Base-by-base conservation (phyloP, 2,888 invertebrate species). In the Meandrusa payeni region DNA sequence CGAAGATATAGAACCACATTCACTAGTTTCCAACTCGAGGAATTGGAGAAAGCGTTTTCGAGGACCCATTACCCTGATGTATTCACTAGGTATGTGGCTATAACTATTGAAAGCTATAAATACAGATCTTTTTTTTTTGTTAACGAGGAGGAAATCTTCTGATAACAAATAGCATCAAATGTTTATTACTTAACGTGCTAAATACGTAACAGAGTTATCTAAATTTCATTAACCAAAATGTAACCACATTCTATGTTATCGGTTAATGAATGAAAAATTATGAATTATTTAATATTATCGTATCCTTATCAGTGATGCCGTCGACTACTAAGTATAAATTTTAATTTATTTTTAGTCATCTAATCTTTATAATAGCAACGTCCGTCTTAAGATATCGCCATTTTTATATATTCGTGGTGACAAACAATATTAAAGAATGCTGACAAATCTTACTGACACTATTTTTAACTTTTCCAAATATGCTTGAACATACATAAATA, bases 41-140 rank as follows among this genome's bases (percentile, higher is more conserved):
- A 98, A 76, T 80, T 98, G 60, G 98, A 98, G 81, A 98, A 98
- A 71, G 97, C 98, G 0, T 98, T 98, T 85, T 95, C 97, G 1
- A 93, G 97, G 70, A 98, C 98, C 6, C 98, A 98, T 78, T 98
- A 98, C 76, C 98, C 98, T 20, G 98, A 98, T 79, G 98, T 98
- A 1, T 98, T 98, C 83, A 98, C 98, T 27, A 94, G 96, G 96
- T 96, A 66, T 83, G 87, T 57, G 5, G n/a, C n/a, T n/a, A n/a
- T n/a, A n/a, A n/a, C n/a, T n/a, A n/a, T n/a, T n/a, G n/a, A n/a
- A n/a, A n/a, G n/a, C n/a, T n/a, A n/a, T n/a, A n/a, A n/a, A n/a
- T n/a, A n/a, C n/a, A n/a, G n/a, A n/a, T n/a, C n/a, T n/a, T n/a
- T n/a, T n/a, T n/a, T n/a, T n/a, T n/a, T n/a, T n/a, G n/a, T n/a